phyloP scores from a whole-genome alignment of 2,113 vertebrate genomes.

The Rhagologus leucostigma region DNA sequence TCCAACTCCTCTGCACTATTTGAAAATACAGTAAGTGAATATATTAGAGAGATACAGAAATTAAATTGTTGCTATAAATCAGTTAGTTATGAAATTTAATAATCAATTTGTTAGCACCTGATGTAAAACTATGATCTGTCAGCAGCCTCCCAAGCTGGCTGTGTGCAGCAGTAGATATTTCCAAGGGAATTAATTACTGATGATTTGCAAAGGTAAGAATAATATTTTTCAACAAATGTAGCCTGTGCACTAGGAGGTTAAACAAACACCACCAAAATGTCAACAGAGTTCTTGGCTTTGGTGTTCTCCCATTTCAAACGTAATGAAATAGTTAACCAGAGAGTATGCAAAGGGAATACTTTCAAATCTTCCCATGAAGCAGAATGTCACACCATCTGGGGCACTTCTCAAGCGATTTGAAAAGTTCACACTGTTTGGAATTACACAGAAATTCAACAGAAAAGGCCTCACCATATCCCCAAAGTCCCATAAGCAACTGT shows the following conservation, averaged over 20 bases:
- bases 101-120: constrained; percentile 64
- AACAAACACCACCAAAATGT: constrained; percentile 62
- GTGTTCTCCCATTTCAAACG: constrained; percentile 25
- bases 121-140: constrained; percentile 51
- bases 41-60: constrained; percentile 16
- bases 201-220: constrained; percentile 67
- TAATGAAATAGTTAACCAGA: constrained; percentile 63
- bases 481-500: constrained; percentile 68
- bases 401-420: constrained; percentile 65
- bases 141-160: constrained; percentile 36
- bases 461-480: constrained; percentile 65
- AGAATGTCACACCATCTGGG: constrained; percentile 73
- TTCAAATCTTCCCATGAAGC: constrained; percentile 67
- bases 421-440: constrained; percentile 70
- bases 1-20: background rate
- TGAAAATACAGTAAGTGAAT: background rate
- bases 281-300: constrained; percentile 29
- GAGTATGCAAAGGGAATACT: constrained; percentile 63
- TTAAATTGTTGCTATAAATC: constrained; percentile 40
- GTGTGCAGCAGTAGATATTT: constrained; percentile 42
- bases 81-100: constrained; percentile 36
- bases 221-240: constrained; percentile 65
- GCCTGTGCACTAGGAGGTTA: constrained; percentile 61
- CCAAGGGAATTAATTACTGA: constrained; percentile 69
- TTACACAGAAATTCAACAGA: constrained; percentile 69